A percentile compares a stretch with the other conserved stretches of the same genome.
phyloP scores from a whole-genome alignment of 2,888 invertebrate genomes.

The Idaea straminata region DNA sequence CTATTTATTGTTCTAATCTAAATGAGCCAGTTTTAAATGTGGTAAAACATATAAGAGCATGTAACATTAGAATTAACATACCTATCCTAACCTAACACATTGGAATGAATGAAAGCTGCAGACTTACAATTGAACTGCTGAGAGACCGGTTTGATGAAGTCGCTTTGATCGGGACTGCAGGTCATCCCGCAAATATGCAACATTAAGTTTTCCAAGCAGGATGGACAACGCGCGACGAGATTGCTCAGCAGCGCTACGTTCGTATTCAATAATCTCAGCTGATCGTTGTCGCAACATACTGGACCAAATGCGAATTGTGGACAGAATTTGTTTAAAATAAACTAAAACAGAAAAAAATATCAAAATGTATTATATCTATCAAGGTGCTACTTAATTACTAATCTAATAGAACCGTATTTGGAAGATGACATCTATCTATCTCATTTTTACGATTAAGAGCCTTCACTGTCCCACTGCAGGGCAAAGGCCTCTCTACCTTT shows the following conservation, averaged over 20 bases:
- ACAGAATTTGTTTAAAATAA: slow-evolving; percentile 82
- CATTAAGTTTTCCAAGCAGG: slow-evolving; percentile 91
- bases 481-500: no score
- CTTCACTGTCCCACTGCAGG: no score
- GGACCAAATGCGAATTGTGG: slow-evolving; percentile 75
- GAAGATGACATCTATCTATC: no score
- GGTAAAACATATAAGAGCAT: not conserved
- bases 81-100: no score
- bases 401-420: no score
- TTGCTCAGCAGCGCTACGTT: slow-evolving; percentile 82
- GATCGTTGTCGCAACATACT: slow-evolving; percentile 85
- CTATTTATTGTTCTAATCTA: no score
- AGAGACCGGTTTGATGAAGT: slow-evolving; percentile 83
- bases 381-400: no score
- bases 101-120: not conserved
- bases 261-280: slow-evolving; percentile 80
- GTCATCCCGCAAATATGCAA: slow-evolving; percentile 91
- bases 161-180: slow-evolving; percentile 88
- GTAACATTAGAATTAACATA: no score
- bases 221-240: slow-evolving; percentile 90
- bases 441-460: no score
- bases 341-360: slow-evolving; percentile 37
- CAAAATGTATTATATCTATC: no score
- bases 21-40: no score
- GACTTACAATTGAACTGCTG: slow-evolving; percentile 49